Conservation (phyloP, 2,113 vertebrate species). For the Psephotus haematonotus region DNA sequence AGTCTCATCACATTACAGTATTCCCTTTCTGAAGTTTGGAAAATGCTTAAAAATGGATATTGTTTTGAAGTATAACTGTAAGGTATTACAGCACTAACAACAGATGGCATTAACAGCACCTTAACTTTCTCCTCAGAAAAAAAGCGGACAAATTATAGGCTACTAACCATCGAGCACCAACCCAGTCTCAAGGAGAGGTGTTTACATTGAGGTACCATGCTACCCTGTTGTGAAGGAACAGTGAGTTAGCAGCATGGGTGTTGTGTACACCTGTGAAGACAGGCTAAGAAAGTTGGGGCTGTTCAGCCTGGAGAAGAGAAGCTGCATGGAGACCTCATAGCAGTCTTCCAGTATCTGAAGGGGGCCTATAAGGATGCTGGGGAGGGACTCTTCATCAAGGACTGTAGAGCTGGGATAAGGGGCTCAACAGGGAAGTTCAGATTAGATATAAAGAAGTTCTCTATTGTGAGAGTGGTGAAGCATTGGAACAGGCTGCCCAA, state of each 20-base stretch:
- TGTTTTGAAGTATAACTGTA: background rate
- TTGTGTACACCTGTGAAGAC: background rate
- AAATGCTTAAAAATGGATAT: background rate
- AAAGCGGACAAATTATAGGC: background rate
- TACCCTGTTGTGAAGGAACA: background rate
- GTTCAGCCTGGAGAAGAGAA: background rate
- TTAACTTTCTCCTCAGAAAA: background rate
- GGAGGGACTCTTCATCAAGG: background rate
- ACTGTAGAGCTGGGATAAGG: background rate
- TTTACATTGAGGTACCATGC: background rate
- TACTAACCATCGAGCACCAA: accelerated
- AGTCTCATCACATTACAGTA: background rate
- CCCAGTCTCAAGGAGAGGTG: background rate
- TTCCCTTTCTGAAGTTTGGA: background rate
- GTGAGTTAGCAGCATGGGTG: background rate
- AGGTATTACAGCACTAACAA: background rate
- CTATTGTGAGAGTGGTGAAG: background rate
- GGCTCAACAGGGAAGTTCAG: background rate
- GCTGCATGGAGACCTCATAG: background rate
- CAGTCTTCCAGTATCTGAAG: background rate
- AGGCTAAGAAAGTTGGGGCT: background rate
- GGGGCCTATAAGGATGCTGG: background rate
- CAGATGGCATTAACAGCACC: background rate
- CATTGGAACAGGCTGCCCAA: background rate
- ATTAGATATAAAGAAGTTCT: background rate